Evolutionary conservation across 2,888 invertebrate species (phyloP), one percentile per base, ranked within the genome.

Genomic region (Epinotia ramella): DNA sequence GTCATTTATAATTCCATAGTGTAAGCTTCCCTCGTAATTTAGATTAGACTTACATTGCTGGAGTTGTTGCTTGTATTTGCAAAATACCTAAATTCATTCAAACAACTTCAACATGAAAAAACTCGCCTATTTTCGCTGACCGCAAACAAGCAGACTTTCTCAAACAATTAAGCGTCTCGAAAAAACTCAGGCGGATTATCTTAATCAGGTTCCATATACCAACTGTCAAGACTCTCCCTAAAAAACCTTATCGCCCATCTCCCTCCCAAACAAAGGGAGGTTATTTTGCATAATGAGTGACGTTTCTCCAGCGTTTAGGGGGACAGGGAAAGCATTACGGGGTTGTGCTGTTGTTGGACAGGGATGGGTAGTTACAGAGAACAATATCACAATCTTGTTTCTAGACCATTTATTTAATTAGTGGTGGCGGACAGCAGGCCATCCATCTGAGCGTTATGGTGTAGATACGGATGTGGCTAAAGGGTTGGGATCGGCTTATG

Each of bases 341-440:
- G 24, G 9, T 6, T 33, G 2, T 3, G 0, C 0, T 0, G 0
- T 18, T 2, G 84, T 68, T 46, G 40, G 88, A 91, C 57, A 70
- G 82, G 71, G 90, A 89, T 0, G 73, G 85, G 3, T 53, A 83
- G 89, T 88, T 87, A 85, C 85, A 86, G 90, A 90, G 92, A 90
- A 94, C 94, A 94, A 94, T 94, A 93, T 92, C 94, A 90, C 94
- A 95, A 95, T 95, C 94, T 95, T 95, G 95, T 95, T 95, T 95
- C 95, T 94, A 86, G 93, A 85, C 94, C 94, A 94, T 95, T 95
- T 94, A 90, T 92, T 94, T 94, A 94, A 95, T 95, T 94, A 95
- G 94, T 91, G 85, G 86, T 87, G 84, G 83, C 89, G 24, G 92
- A 92, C 93, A 92, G 90, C 87, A 86, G 87, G 87, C 89, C 85